phyloP scores from a whole-genome alignment of 2,888 invertebrate genomes.

The Tetragonula carbonaria region DNA sequence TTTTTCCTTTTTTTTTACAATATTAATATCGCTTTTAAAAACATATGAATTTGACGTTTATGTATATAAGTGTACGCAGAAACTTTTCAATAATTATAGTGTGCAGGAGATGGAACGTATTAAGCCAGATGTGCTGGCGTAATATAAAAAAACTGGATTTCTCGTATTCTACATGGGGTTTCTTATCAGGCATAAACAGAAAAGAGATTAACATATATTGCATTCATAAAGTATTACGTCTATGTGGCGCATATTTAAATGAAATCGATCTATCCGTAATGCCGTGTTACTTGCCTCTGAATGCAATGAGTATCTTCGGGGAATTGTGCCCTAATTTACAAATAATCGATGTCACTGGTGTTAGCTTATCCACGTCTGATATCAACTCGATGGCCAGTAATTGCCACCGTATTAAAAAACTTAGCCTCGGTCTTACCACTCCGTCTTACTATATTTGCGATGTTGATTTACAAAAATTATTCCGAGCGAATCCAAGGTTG shows the following conservation, averaged over 20 bases:
- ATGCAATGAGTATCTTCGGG: conserved; percentile 86
- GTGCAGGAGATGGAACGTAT: conserved; percentile 86
- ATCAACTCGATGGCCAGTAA: conserved; percentile 83
- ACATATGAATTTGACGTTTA: background rate
- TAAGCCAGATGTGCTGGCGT: conserved; percentile 85
- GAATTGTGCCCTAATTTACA: conserved; percentile 86
- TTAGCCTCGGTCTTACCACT: conserved; percentile 85
- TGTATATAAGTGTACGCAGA: background rate
- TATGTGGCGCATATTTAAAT: conserved; percentile 84
- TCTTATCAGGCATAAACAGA: conserved; percentile 37
- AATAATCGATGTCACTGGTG: conserved; percentile 84
- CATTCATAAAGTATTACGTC: conserved; percentile 85
- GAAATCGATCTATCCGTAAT: conserved; percentile 85
- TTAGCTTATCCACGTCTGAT: conserved; percentile 85
- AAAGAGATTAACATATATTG: conserved; percentile 66
- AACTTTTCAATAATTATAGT: conserved; percentile 77
- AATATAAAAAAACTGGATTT: conserved; percentile 81
- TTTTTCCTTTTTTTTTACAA: no score
- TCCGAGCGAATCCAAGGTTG: conserved; percentile 72
- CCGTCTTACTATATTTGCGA: conserved; percentile 71
- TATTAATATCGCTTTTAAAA: conserved; percentile 1
- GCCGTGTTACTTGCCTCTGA: conserved; percentile 85
- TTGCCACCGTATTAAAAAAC: conserved; percentile 84
- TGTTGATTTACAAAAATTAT: conserved; percentile 70
- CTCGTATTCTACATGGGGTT: conserved; percentile 69